Evolutionary conservation across 2,888 invertebrate species (phyloP), one percentile per base, ranked within the genome.

Genomic region (Monoplex corrugatus): DNA sequence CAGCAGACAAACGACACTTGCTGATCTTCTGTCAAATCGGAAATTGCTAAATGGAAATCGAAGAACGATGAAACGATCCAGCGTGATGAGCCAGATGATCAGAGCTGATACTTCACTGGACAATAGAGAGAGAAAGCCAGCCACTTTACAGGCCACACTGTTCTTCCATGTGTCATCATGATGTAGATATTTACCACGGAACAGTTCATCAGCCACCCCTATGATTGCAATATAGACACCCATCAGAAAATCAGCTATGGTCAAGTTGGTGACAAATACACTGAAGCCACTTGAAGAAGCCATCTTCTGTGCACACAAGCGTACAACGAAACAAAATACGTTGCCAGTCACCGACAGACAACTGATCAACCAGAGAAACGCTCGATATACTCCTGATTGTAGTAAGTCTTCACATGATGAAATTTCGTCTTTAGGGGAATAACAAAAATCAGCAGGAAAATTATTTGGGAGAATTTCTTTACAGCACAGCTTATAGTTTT

Each of bases 231-330:
- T 35, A 19, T 72, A 72, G 19, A 72, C 72, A 35, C 72, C 72
- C 72, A 72, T 72, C 35, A 72, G 72, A 35, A 72, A 72, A 32
- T 72, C 72, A 72, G 72, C 72, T 35, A 72, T 38, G 35, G 72
- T 72, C 32, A 72, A 35, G 19, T 72, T 72, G 13, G 19, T 72
- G 35, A 72, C 72, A 72, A 72, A 72, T 6, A 32, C 35, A 35
- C 72, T 72, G 35, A 72, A 72, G 19, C 32, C 72, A 32, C 35
- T 32, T 8, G 35, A 72, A 35, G 72, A 72, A 8, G 3, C 38
- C 32, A 72, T 35, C 13, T 35, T 72, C 32, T 23, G 32, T 8
- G 35, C 72, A 35, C 8, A 72, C 5, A 72, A 19, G 35, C 72
- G 72, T 72, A 35, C 35, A 72, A 32, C 32, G 72, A 72, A 72